phyloP scores from a whole-genome alignment of 1,140 invertebrate genomes.

The Linepithema humile region DNA sequence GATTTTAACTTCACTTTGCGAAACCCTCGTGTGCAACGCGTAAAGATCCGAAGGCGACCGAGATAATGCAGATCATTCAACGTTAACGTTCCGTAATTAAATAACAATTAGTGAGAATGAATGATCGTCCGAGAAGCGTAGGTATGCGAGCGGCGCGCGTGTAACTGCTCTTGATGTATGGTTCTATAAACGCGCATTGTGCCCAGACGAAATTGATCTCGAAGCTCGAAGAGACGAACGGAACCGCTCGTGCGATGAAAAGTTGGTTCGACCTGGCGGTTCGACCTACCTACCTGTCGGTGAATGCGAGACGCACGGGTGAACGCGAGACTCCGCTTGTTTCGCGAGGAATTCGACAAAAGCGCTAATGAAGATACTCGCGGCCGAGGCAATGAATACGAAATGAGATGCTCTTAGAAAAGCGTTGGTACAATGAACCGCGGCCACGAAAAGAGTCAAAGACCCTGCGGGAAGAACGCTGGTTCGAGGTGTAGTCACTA shows the following conservation, averaged over 20 bases:
- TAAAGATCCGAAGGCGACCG: not conserved
- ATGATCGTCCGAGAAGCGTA: slow-evolving; percentile 23
- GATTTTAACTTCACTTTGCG: not conserved
- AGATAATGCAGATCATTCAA: slow-evolving; percentile 37
- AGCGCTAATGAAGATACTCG: slow-evolving; percentile 57
- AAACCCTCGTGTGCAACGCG: not conserved
- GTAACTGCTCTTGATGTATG: slow-evolving; percentile 54
- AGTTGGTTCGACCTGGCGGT: slow-evolving; percentile 6
- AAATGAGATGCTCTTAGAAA: slow-evolving; percentile 58
- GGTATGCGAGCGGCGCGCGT: slow-evolving; percentile 23
- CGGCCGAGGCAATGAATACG: slow-evolving; percentile 54
- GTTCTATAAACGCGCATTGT: slow-evolving; percentile 46
- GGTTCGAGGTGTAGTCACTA: slow-evolving; percentile 29
- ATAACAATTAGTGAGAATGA: slow-evolving; percentile 57
- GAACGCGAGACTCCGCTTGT: slow-evolving; percentile 33
- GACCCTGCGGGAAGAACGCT: slow-evolving; percentile 34
- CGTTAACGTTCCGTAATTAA: slow-evolving; percentile 47
- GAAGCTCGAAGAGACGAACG: slow-evolving; percentile 18
- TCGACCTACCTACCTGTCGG: slow-evolving; percentile 13
- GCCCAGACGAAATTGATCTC: slow-evolving; percentile 38
- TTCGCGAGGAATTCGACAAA: slow-evolving; percentile 57
- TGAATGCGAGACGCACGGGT: slow-evolving; percentile 14
- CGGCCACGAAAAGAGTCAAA: slow-evolving; percentile 57
- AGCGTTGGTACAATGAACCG: slow-evolving; percentile 52
- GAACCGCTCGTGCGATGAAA: slow-evolving; percentile 26